phyloP scores from a whole-genome alignment of 1,140 invertebrate genomes.

The Platorchestia sp. region DNA sequence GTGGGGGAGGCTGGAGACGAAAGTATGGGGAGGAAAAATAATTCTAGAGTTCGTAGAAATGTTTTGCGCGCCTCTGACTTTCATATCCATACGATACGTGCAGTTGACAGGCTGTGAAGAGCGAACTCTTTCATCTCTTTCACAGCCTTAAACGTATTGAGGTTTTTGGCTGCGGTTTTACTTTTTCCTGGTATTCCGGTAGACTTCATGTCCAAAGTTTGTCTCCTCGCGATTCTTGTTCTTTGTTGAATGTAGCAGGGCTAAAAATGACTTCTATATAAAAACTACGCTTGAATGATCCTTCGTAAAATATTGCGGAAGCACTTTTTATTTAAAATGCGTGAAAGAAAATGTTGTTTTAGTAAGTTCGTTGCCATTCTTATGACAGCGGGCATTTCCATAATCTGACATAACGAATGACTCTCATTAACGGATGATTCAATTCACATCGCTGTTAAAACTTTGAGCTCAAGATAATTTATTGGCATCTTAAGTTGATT shows the following conservation, averaged over 20 bases:
- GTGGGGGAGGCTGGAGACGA: too few relatives aligned
- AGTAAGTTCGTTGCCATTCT: background rate
- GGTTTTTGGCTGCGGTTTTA: background rate
- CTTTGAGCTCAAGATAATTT: background rate
- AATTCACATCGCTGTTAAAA: background rate
- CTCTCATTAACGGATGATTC: background rate
- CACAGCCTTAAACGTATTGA: background rate
- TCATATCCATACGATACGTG: background rate
- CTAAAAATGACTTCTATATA: background rate
- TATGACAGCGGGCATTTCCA: background rate
- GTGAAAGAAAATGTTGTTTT: too few relatives aligned
- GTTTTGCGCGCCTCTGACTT: background rate
- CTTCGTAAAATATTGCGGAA: background rate
- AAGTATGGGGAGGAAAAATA: background rate
- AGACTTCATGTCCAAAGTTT: background rate
- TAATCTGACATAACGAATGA: background rate
- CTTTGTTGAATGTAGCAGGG: background rate
- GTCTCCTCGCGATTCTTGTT: background rate
- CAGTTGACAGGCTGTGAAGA: background rate
- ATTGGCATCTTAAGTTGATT: too few relatives aligned
- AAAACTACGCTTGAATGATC: background rate
- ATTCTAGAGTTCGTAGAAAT: background rate
- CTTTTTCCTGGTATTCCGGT: background rate
- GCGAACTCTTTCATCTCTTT: background rate
- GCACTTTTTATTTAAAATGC: too few relatives aligned